These are phyloP conservation scores for Orchestia grillus DNA, from an alignment of 1,140 invertebrate species.

Conservation along the genomic window DNA sequence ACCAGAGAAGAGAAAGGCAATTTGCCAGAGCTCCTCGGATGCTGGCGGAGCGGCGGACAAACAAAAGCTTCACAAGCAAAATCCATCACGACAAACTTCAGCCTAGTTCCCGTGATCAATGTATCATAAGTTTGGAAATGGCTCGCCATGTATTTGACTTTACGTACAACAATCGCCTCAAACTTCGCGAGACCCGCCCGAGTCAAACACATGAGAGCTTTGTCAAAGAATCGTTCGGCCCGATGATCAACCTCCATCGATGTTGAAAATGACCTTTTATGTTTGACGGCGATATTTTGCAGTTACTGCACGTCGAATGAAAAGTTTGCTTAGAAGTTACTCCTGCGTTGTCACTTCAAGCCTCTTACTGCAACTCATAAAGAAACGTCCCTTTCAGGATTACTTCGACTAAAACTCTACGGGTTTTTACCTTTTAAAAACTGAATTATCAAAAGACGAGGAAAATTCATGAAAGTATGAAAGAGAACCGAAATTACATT, in stretches of 20 bases:
- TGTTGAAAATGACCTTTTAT: not conserved
- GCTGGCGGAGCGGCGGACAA: not conserved
- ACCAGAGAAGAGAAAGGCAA: not conserved
- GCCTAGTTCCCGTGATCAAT: constrained; percentile 34
- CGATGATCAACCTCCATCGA: not conserved
- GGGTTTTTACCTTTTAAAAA: not conserved
- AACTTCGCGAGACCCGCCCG: not conserved
- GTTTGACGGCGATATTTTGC: not conserved
- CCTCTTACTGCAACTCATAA: not conserved
- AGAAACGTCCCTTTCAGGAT: not conserved
- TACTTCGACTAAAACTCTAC: not conserved
- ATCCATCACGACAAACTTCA: constrained; percentile 34
- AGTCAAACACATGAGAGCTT: not conserved
- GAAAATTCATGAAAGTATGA: not conserved
- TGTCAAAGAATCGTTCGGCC: not conserved
- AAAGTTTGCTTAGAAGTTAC: not conserved
- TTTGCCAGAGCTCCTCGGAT: not conserved
- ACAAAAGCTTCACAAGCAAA: constrained; percentile 37
- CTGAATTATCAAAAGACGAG: not conserved
- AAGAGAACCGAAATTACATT: not conserved
- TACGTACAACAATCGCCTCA: not conserved
- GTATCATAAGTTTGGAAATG: constrained; percentile 9
- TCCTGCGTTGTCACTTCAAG: not conserved
- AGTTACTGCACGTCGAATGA: no score
- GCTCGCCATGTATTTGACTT: not conserved